Conservation (phyloP, 2,113 vertebrate species). For the Brachypodius melanocephalos region DNA sequence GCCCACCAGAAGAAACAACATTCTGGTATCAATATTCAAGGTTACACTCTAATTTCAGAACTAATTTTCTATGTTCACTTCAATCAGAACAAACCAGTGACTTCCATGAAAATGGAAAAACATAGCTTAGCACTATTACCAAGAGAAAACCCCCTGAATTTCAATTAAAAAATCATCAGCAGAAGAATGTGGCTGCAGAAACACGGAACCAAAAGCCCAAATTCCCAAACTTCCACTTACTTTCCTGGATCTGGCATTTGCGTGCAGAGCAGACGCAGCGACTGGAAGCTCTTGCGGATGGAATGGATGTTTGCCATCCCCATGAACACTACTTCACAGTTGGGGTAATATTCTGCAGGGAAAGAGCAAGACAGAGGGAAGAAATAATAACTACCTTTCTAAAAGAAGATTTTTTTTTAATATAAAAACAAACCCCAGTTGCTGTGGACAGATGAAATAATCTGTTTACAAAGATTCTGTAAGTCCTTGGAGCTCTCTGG, state of each 20-base stretch:
- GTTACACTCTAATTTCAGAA: not conserved
- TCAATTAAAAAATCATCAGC: not conserved
- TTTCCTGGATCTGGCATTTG: constrained; percentile 97
- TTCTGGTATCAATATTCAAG: not conserved
- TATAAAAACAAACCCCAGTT: not conserved
- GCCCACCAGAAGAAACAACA: not conserved
- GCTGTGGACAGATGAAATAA: not conserved
- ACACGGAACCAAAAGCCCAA: not conserved
- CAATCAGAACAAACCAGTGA: not conserved
- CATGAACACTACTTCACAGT: constrained; percentile 98
- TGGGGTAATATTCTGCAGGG: constrained; percentile 93
- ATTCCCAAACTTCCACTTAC: constrained; percentile 73
- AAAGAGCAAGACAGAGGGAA: constrained; percentile 13
- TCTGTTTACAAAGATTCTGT: not conserved
- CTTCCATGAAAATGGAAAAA: not conserved
- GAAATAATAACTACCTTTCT: not conserved
- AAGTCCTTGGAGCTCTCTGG: not conserved
- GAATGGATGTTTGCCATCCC: constrained; percentile 97
- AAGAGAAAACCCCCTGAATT: not conserved
- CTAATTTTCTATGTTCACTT: not conserved
- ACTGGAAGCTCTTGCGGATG: constrained; percentile 98
- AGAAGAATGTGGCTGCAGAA: not conserved
- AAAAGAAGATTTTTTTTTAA: not conserved
- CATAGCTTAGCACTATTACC: not conserved
- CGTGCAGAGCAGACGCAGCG: constrained; percentile 91